Evolutionary conservation across 2,113 vertebrate genomes (phyloP), one percentile per base, ranked within the genome.

Genomic region (Corythoichthys haematopterus): DNA sequence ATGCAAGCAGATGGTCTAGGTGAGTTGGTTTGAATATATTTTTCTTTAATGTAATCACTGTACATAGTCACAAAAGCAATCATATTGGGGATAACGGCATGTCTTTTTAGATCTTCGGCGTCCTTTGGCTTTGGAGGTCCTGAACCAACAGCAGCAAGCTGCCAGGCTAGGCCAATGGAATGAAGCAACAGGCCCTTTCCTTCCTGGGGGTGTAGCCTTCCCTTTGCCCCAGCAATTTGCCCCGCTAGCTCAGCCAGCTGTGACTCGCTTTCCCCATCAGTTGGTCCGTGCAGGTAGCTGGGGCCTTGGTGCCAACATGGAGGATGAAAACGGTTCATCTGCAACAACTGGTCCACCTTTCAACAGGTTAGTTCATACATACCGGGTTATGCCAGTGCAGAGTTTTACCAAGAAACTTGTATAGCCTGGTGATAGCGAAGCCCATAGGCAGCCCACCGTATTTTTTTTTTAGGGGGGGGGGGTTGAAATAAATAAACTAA

Each of bases 101-200:
- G 36, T 45, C 51, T 53, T 76, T 75, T 77, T 80, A 93, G 90
- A 92, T 70, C 85, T 95, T 65, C 97, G 95, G 82, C 91, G 91
- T 80, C 92, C 90, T 58, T 81, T 94, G 67, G 91, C 95, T 75
- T 88, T 98, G 72, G 97, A 98, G 86, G 92, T 94, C 37, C 84
- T 98, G 80, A 93, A 92, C 88, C 94, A 95, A 75, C 87, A 87
- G 71, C 89, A 90, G 82, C 89, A 89, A 90, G 93, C 93, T 73
- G 93, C 90, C 28, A 93, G 96, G 78, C 78, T 98, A 52, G 93
- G 97, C 79, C 97, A 96, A 80, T 98, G 96, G 97, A 93, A 87
- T 3, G 97, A 99, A 68, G 93, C 94, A 68, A 92, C 94, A 12
- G 92, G 92, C 9, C 92, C 95, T 76, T 98, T 91, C 80, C 91